Evolutionary conservation across 2,888 invertebrate genomes (phyloP).

Genomic region (Magallana nippona): DNA sequence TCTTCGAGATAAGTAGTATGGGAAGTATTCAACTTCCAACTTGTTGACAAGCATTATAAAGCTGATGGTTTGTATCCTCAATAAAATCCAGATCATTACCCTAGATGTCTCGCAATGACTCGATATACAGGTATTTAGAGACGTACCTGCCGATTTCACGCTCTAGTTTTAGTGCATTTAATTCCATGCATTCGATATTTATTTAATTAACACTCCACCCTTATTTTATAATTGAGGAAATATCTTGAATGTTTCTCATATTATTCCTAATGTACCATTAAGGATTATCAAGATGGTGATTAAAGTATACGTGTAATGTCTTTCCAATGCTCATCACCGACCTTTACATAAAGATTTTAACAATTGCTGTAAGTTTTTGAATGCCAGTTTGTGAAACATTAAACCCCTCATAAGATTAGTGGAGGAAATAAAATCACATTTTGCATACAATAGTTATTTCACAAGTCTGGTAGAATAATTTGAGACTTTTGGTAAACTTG

Average conservation of each 20-base stretch:
- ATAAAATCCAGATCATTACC: not conserved
- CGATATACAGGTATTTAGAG: not conserved
- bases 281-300: not conserved
- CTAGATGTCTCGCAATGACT: not conserved
- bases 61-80: not conserved
- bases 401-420: too few relatives aligned
- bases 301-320: not conserved
- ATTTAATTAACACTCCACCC: conserved; percentile 13
- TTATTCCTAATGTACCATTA: not conserved
- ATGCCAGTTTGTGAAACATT: too few relatives aligned
- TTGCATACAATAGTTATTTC: too few relatives aligned
- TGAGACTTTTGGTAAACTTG: too few relatives aligned
- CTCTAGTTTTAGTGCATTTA: conserved; percentile 13
- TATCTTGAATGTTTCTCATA: not conserved
- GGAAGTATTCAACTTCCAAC: conserved; percentile 19
- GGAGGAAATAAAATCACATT: too few relatives aligned
- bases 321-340: too few relatives aligned
- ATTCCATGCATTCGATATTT: not conserved
- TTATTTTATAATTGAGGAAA: not conserved
- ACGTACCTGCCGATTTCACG: not conserved
- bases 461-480: too few relatives aligned
- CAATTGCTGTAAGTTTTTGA: too few relatives aligned
- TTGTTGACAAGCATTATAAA: conserved; percentile 2
- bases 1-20: not conserved
- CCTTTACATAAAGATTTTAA: too few relatives aligned